These are phyloP conservation scores for Colinus virginianus DNA, from an alignment of 2,113 vertebrate genomes.

Conservation along the genomic window DNA sequence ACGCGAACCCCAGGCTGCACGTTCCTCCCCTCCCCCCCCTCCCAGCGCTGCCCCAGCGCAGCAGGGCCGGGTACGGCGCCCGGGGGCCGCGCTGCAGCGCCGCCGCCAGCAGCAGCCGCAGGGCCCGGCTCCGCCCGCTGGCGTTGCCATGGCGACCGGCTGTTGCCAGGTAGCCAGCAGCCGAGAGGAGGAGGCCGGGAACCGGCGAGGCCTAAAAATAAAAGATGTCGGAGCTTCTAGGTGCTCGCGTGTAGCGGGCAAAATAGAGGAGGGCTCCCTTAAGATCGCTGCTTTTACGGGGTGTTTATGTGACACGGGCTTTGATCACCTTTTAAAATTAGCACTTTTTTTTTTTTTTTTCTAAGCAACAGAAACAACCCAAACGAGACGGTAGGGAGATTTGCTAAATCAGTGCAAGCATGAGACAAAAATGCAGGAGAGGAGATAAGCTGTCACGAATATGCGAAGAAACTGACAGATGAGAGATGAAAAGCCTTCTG, in stretches of 20 bases:
- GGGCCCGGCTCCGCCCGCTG: conserved; percentile 58
- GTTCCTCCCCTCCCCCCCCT: neutral
- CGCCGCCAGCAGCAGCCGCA: neutral
- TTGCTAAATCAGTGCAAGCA: conserved; percentile 3
- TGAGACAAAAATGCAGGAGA: neutral
- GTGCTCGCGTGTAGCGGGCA: conserved; percentile 67
- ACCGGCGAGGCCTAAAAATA: conserved; percentile 86
- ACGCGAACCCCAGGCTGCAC: rapidly evolving
- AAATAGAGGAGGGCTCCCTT: conserved; percentile 40
- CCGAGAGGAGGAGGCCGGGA: conserved; percentile 77
- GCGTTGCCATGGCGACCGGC: conserved; percentile 81
- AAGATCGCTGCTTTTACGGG: neutral
- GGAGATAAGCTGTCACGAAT: neutral
- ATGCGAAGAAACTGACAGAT: neutral
- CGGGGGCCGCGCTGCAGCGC: too few species aligned
- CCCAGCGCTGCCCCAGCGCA: neutral
- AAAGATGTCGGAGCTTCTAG: conserved; percentile 69
- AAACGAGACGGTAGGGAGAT: neutral
- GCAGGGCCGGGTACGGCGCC: too few species aligned
- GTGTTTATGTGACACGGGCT: neutral
- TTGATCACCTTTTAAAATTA: conserved; percentile 45
- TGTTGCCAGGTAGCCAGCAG: conserved; percentile 85
- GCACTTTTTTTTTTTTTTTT: neutral
- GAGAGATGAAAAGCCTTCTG: neutral
- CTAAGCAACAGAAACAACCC: neutral